Base-by-base conservation (phyloP, 2,797 vertebrate genomes). In the Acanthiza pusilla region DNA sequence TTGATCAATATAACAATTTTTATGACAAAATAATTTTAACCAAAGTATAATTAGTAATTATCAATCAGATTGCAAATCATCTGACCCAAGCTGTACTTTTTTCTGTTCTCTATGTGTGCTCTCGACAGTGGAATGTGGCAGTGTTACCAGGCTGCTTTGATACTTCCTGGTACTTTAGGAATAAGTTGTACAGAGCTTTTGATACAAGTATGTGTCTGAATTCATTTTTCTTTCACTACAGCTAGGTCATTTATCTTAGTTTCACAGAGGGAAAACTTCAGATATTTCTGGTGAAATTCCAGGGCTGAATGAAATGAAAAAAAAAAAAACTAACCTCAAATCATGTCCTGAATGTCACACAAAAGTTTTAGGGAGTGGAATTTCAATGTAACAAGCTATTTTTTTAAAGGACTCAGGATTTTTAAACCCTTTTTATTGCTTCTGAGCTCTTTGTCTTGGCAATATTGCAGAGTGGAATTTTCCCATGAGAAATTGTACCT, bases 381-480 rank as follows among this genome's bases (percentile, higher is more conserved):
- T 74, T 80, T 80, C 57, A 77, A 80, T 30, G 43, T 58, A 85
- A 53, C 8, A 72, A 75, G 14, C 20, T 74, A 42, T 43, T 74
- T 89, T 43, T 85, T 67, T 18, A 29, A 90, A 88, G 21, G 32
- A 66, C 13, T 72, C 38, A 58, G 12, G 30, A 19, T 58, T 93
- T 86, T 77, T 26, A 61, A 62, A 83, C 21, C 18, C 25, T 22
- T 74, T 91, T 55, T 71, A 9, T 51, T 70, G 47, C 36, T 86
- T 82, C 40, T 85, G 54, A 85, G 25, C 8, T 72, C 38, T 93
- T 71, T 88, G 47, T 82, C 51, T 85, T 80, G 47, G 21, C 29
- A 83, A 40, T 54, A 71, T 30, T n/a, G 5, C 30, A 54, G 23
- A 92, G n/a, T 63, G 19, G 65, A 92, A 72, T 91, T 93, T 91